These are phyloP conservation scores for Clunio marinus DNA, from an alignment of 2,888 invertebrate species.

Conservation along the genomic window DNA sequence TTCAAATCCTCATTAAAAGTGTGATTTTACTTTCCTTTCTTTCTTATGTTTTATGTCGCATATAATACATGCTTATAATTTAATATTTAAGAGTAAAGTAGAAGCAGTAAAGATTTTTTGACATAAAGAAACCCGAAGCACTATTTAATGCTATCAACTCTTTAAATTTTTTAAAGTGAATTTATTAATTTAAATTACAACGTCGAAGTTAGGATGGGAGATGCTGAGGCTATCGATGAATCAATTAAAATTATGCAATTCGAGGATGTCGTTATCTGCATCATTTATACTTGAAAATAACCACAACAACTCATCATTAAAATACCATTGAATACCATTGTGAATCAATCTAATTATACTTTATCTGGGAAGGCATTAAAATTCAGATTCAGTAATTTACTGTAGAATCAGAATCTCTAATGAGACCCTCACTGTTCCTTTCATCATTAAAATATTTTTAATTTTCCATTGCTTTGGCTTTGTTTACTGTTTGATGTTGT, in stretches of 20 bases:
- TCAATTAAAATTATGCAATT: background rate
- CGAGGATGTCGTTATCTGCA: conserved; percentile 2
- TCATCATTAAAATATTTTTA: background rate
- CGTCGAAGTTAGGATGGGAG: too few species aligned
- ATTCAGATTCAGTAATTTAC: background rate
- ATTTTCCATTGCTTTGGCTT: background rate
- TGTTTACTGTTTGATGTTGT: too few species aligned
- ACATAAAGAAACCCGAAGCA: too few species aligned
- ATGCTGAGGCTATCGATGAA: background rate
- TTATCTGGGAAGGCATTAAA: background rate
- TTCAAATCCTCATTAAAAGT: conserved; percentile 33
- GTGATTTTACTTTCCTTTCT: conserved; percentile 20
- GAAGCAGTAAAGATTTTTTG: too few species aligned
- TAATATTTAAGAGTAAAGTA: too few species aligned
- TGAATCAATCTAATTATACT: background rate
- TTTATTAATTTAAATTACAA: conserved; percentile 4
- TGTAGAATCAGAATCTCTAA: background rate
- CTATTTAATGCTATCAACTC: too few species aligned
- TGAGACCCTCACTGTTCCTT: background rate
- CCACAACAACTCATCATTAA: conserved; percentile 7
- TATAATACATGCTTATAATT: background rate
- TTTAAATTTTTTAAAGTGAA: too few species aligned
- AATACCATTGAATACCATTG: background rate
- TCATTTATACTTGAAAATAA: background rate
- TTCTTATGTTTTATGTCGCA: background rate